phyloP scores from a whole-genome alignment of 2,113 vertebrate species.

The Turdus rufiventris region DNA sequence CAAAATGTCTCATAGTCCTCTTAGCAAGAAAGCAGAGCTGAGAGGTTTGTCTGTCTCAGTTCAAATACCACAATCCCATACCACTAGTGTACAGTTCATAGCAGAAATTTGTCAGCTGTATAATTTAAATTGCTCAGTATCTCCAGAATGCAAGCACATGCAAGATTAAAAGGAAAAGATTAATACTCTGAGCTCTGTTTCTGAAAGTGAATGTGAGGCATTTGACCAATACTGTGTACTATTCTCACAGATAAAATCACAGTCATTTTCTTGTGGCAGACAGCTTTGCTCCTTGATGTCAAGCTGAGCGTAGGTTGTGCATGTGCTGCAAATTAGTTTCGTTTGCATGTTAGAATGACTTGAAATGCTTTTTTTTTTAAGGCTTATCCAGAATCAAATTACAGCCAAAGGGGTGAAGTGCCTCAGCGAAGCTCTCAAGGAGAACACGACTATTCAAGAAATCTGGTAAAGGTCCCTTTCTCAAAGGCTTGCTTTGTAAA shows the following conservation, averaged over 20 bases:
- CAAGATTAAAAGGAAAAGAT: not conserved
- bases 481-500: not conserved
- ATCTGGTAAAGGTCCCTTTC: conserved; percentile 71
- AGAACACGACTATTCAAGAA: conserved; percentile 73
- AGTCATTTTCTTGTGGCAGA: not conserved
- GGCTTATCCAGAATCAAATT: conserved; percentile 81
- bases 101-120: not conserved
- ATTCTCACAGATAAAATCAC: not conserved
- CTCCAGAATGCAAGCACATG: not conserved
- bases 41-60: not conserved
- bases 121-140: not conserved
- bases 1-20: not conserved
- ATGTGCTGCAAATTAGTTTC: not conserved
- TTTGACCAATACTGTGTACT: not conserved
- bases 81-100: not conserved
- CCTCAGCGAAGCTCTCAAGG: conserved; percentile 65
- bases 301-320: not conserved
- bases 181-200: not conserved
- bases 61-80: not conserved
- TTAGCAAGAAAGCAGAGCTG: not conserved
- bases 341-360: not conserved
- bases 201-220: not conserved
- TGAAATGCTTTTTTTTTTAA: not conserved
- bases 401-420: conserved; percentile 69
- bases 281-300: not conserved